A percentile compares a stretch with the other conserved stretches of the same genome.
Conservation (phyloP, 92 coral and sea anemone species). For the Epizoanthus ramosus region DNA sequence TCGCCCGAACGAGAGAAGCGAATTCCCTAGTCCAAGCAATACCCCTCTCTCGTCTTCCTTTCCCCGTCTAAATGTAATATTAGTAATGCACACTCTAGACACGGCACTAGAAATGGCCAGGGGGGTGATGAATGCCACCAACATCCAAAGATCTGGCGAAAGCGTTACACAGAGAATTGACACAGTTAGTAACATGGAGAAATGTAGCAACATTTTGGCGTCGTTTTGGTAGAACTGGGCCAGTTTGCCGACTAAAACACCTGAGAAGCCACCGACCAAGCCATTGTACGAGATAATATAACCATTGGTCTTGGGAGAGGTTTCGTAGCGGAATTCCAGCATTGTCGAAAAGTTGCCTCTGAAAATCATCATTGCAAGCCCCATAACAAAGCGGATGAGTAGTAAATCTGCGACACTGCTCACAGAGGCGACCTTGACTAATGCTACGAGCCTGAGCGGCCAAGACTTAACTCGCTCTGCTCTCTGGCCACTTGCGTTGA, state of each 20-base stretch:
- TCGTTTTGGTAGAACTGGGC: constrained; percentile 68
- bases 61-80: constrained; percentile 74
- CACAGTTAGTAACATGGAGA: constrained; percentile 62
- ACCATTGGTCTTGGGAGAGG: constrained; percentile 87
- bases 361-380: constrained; percentile 86
- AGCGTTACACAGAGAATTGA: constrained; percentile 77
- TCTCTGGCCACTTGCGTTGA: neutral
- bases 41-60: constrained; percentile 87
- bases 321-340: constrained; percentile 84
- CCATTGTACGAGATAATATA: constrained; percentile 91
- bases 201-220: constrained; percentile 77
- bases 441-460: constrained; percentile 19
- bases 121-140: constrained; percentile 68
- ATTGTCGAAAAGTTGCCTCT: constrained; percentile 85
- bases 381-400: constrained; percentile 81
- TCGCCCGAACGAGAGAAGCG: constrained; percentile 84
- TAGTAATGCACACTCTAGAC: constrained; percentile 79
- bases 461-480: constrained; percentile 14
- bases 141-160: constrained; percentile 79
- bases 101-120: constrained; percentile 89
- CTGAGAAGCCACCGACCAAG: constrained; percentile 76
- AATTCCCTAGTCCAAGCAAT: constrained; percentile 84
- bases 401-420: constrained; percentile 69
- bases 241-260: constrained; percentile 73
- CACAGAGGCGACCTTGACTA: constrained; percentile 62